Evolutionary conservation across 1,140 invertebrate species (phyloP), one percentile per base, ranked within the genome.

Genomic region (Trichonephila clavipes): DNA sequence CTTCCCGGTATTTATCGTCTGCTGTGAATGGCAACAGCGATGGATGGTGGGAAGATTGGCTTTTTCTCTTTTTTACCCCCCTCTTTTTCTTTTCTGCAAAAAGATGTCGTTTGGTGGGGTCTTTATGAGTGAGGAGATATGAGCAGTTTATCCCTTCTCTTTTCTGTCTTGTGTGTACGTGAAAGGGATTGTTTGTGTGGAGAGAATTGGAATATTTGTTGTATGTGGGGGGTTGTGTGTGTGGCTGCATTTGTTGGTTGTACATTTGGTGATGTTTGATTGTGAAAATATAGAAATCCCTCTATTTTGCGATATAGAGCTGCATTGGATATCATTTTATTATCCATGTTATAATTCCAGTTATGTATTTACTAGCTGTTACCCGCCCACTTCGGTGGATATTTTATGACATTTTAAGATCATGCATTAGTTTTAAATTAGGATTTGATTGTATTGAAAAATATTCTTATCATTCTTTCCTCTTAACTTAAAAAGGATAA

Each of bases 1-100:
- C 72, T 58, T 77, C 72, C 72, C 72, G 28, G 69, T 90, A 90
- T 90, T 90, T 90, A 90, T 90, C 88, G 44, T 81, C 69, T 14
- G 62, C 69, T 14, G 62, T 81, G 88, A 90, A 90, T 90, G 88
- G 69, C 88, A 72, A 90, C 69, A 19, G 72, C 44, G 64, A 28
- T 21, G 69, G 88, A 34, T 83, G 44, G 51, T 51, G 82, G 44
- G 82, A 69, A 59, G 82, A 51, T 59, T n/a, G 82, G 82, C 51
- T 83, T 59, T 83, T 19, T 34, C 64, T 66, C 34, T 40, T n/a
- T 66, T 7, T 66, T n/a, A 0, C 64, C 21, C 24, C 34, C 34
- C 34, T 40, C 34, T 40, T 51, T 51, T 51, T 51, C 10, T 12
- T 51, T 51, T 51, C 51, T 51, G 62, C 62, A 64, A 62, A 64